Base-by-base conservation (phyloP, 2,888 invertebrate species). In the Drosophila paramelanica region DNA sequence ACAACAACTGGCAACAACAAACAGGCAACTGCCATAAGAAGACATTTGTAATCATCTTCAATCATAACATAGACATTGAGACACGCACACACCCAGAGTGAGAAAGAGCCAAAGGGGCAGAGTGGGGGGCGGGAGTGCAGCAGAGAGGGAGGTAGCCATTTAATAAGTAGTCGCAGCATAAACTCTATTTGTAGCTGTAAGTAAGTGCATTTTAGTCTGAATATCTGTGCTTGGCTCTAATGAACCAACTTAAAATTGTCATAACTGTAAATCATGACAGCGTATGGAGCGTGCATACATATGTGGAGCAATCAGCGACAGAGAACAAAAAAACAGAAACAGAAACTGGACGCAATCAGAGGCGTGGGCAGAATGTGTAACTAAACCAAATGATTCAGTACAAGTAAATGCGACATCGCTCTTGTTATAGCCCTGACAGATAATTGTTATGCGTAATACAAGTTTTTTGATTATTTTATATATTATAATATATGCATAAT, bases 171-270 rank as follows among this genome's bases (percentile, higher is more conserved):
- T 50, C 25, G 43, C 52, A 57, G 55, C 50, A 38, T 75, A 46
- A 56, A 50, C 41, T 61, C 45, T 50, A 62, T 77, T 57, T 62
- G 70, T 66, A 53, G 68, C 47, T 77, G 56, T 62, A 56, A 52
- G 46, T 55, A 50, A 60, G 53, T 60, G 64, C 81, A 64, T 45
- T 49, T 57, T 42, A 60, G 67, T 45, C 75, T 46, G 25, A 58
- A 59, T 59, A 57, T 65, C 49, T 45, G 36, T 39, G 67, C n/a
- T 49, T 58, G 69, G 47, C 70, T 61, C 86, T 89, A 89, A 83
- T 89, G 89, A 83, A 83, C 86, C 89, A 81, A 89, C 89, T 83
- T 89, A 89, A 83, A 89, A 83, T 85, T 83, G 89, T 85, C 86
- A 78, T 83, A 83, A 85, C 83, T 89, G 89, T 89, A 81, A 81